Base-by-base conservation (phyloP, 2,797 vertebrate genomes). In the Rhinogobio ventralis region DNA sequence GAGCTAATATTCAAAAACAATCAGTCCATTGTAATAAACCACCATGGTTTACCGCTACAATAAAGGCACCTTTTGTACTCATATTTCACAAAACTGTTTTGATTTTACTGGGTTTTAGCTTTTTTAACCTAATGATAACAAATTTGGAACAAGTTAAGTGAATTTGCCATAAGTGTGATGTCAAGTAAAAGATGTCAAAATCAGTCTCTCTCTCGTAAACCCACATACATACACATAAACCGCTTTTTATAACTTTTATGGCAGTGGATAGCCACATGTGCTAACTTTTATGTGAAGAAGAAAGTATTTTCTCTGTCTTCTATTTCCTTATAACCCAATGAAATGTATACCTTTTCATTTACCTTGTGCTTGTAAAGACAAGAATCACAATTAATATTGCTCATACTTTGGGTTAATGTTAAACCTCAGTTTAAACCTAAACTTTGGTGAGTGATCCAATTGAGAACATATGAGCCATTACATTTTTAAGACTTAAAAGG, bases 231-330 rank as follows among this genome's bases (percentile, higher is more conserved):
- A 49, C 42, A 86, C 60, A 87, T 81, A n/a, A 87, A 85, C 30
- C 84, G 90, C 93, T 93, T 94, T 95, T 95, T 94, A 94, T 94
- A 93, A 93, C 87, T 17, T 84, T 91, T 90, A 90, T 90, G 91
- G 89, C 57, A 68, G 57, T 28, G 60, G 14, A 7, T 30, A 64
- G 68, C 88, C 85, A 49, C 87, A 92, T 68, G 28, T 45, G 1
- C 73, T 76, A 69, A 86, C 53, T 73, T 87, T 88, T 76, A 82
- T 28, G 82, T 30, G 39, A 57, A 23, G 25, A 20, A 30, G 28
- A 64, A 28, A 64, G 25, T 8, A 30, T 13, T 30, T 64, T 30
- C 14, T 62, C 14, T 30, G 62, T 8, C 25, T 30, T 64, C 2
- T 7, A 25, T 67, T 67, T 19, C 3, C 42, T 45, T 62, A 42